phyloP scores from a whole-genome alignment of 2,888 invertebrate species.

The Phaonia tiefii region DNA sequence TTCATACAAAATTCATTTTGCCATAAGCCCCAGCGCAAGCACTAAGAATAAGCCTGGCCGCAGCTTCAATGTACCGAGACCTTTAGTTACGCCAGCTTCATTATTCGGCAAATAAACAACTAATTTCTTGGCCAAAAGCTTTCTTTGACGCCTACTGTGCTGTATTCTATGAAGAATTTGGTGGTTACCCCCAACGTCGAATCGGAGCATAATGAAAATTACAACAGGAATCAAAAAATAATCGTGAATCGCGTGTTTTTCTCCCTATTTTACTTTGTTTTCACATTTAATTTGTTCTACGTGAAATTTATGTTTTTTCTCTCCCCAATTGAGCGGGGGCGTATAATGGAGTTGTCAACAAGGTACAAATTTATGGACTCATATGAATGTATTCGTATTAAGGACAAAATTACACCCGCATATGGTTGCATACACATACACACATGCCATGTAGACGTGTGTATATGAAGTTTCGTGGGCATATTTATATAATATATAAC shows the following conservation, averaged over 20 bases:
- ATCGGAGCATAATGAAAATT: not conserved
- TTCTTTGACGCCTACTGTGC: no score
- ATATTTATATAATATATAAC: conserved; percentile 13
- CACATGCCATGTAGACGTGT: not conserved
- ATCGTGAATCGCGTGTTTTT: conserved; percentile 10
- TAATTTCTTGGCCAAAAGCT: no score
- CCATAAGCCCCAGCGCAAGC: no score
- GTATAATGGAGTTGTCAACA: conserved; percentile 46
- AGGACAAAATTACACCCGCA: not conserved
- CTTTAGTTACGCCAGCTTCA: no score
- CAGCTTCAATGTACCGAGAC: no score
- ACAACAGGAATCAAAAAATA: conserved; percentile 11
- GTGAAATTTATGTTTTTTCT: not conserved
- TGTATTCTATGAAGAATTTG: no score
- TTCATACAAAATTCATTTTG: no score
- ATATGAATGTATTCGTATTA: not conserved
- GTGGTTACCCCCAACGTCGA: no score
- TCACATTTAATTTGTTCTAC: conserved; percentile 10
- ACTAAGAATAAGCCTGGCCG: no score
- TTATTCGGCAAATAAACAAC: no score
- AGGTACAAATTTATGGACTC: conserved; percentile 36
- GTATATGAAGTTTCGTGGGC: no score
- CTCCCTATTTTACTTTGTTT: not conserved
- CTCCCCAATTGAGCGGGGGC: not conserved
- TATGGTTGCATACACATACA: not conserved